These are phyloP conservation scores for Phrynosoma blainvillii DNA, from an alignment of 2,113 vertebrate genomes.

Conservation along the genomic window DNA sequence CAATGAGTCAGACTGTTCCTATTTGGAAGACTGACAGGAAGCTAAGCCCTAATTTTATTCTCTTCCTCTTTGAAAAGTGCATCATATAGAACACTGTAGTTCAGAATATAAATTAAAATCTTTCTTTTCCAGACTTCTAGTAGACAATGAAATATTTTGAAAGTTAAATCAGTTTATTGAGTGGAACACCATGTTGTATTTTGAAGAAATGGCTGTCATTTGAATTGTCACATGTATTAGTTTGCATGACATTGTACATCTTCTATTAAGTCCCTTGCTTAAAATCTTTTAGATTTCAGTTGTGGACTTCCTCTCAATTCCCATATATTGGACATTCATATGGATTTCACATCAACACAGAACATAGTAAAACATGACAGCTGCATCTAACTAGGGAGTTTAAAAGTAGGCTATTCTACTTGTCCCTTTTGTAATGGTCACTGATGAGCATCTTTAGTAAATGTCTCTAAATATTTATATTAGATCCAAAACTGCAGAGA, in stretches of 20 bases:
- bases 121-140: conserved; percentile 42
- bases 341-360: conserved; percentile 49
- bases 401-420: conserved; percentile 45
- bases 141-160: conserved; percentile 56
- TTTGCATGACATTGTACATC: conserved; percentile 55
- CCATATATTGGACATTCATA: conserved; percentile 63
- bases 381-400: conserved; percentile 50
- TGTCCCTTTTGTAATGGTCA: conserved; percentile 20
- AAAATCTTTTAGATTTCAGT: conserved; percentile 50
- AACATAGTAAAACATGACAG: conserved; percentile 62
- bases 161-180: conserved; percentile 60
- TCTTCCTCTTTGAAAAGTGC: background rate
- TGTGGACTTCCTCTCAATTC: conserved; percentile 62
- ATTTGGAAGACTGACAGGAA: background rate
- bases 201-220: conserved; percentile 58
- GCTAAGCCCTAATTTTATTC: background rate
- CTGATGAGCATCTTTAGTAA: too few relatives aligned
- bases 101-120: conserved; percentile 51
- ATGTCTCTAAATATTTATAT: too few relatives aligned
- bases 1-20: background rate
- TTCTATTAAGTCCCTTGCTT: background rate
- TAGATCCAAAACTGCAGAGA: too few relatives aligned
- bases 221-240: conserved; percentile 65
- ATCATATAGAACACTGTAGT: background rate
- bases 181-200: conserved; percentile 68